These are phyloP conservation scores for Montipora foliosa DNA, from an alignment of 64 coral and sea anemone genomes.

Conservation along the genomic window DNA sequence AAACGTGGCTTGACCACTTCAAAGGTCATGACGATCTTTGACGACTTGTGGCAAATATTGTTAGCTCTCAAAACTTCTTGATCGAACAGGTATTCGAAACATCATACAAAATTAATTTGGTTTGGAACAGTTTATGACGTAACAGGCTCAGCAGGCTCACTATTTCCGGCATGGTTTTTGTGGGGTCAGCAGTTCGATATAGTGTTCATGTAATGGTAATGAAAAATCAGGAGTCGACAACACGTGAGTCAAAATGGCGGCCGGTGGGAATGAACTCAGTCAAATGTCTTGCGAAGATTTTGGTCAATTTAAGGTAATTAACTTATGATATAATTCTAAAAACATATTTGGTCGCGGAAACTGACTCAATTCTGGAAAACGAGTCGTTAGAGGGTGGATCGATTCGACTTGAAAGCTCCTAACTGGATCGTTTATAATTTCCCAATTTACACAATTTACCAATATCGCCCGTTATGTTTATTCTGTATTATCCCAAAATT, in stretches of 20 bases:
- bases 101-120: background rate
- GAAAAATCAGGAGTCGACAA: background rate
- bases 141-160: background rate
- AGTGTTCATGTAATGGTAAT: background rate
- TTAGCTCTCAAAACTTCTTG: background rate
- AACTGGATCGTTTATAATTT: too few relatives aligned
- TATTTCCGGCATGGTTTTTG: too few relatives aligned
- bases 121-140: constrained; percentile 3
- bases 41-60: background rate
- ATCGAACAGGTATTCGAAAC: background rate
- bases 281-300: constrained; percentile 99
- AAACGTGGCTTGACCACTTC: too few relatives aligned
- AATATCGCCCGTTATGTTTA: too few relatives aligned
- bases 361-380: background rate
- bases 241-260: constrained; percentile 94
- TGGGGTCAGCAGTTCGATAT: too few relatives aligned
- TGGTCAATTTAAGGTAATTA: constrained; percentile 93
- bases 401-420: background rate
- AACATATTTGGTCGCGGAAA: background rate
- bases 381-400: background rate
- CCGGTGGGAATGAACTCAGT: constrained; percentile 74
- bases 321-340: background rate
- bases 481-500: too few relatives aligned
- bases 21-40: background rate
- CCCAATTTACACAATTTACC: too few relatives aligned